Evolutionary conservation across 2,113 vertebrate genomes (phyloP).

Genomic region (Ancistrus triradiatus): DNA sequence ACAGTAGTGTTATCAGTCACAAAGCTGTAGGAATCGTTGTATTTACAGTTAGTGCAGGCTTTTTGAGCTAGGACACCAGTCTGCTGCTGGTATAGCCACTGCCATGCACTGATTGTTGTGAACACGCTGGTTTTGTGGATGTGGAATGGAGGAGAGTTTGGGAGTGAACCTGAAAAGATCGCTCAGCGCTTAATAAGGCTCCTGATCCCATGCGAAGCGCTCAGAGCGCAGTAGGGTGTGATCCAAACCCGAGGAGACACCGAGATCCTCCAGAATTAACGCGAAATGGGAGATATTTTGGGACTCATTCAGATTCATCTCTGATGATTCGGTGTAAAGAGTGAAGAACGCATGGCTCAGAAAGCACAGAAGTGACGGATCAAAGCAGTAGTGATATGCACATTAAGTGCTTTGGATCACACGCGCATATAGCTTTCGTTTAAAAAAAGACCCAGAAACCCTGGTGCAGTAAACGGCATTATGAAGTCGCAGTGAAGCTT

Average conservation of each 20-base stretch:
- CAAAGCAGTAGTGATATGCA: neutral
- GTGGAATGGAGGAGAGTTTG: neutral
- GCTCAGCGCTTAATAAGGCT: neutral
- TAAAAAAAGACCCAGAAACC: neutral
- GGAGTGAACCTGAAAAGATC: neutral
- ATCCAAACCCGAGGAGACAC: too few relatives aligned
- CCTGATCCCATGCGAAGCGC: too few relatives aligned
- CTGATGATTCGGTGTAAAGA: neutral
- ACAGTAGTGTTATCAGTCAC: too few relatives aligned
- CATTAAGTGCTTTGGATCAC: neutral
- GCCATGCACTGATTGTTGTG: neutral
- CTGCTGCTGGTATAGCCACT: neutral
- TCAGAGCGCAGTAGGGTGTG: too few relatives aligned
- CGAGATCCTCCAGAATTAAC: too few relatives aligned
- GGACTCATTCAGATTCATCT: neutral
- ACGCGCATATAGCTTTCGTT: neutral
- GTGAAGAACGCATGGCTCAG: too few relatives aligned
- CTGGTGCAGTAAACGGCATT: neutral
- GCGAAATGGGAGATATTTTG: neutral
- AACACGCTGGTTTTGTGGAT: neutral
- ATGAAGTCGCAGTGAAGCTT: neutral
- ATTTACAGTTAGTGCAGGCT: too few relatives aligned
- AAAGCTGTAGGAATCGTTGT: too few relatives aligned
- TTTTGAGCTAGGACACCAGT: too few relatives aligned
- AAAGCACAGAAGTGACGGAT: too few relatives aligned